These are phyloP conservation scores for Chlorodrepanis virens DNA, from an alignment of 2,113 vertebrate species.

Conservation along the genomic window DNA sequence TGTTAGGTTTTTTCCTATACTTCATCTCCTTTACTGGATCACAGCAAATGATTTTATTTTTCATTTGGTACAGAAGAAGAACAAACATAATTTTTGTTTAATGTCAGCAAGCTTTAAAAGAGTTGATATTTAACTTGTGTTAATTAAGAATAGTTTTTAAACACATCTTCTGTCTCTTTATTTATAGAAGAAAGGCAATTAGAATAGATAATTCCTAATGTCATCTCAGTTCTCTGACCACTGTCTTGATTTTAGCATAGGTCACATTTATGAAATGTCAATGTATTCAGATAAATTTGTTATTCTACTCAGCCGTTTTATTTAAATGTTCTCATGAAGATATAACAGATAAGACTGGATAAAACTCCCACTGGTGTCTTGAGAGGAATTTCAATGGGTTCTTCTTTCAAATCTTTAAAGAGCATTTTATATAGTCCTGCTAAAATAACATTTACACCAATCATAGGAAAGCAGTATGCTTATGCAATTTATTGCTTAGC, in stretches of 20 bases:
- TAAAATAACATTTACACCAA: background rate
- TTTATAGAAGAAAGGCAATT: slow-evolving; percentile 17
- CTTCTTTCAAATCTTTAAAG: background rate
- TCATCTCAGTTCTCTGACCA: background rate
- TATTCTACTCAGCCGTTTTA: slow-evolving; percentile 8
- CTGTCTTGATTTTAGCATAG: slow-evolving; percentile 22
- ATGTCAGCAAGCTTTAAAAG: background rate
- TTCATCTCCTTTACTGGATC: background rate
- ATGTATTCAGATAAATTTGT: background rate
- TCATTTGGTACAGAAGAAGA: background rate
- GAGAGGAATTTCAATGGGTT: background rate
- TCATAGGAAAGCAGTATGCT: background rate
- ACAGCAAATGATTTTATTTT: background rate
- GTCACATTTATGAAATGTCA: slow-evolving; percentile 50
- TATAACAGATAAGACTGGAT: background rate
- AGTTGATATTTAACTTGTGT: background rate
- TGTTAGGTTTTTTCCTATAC: background rate
- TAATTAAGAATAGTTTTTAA: slow-evolving; percentile 4
- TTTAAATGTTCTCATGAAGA: slow-evolving; percentile 30
- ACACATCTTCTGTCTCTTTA: background rate
- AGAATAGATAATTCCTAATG: background rate
- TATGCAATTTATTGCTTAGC: background rate
- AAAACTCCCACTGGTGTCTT: background rate
- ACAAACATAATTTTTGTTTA: background rate
- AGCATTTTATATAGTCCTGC: background rate